These are phyloP conservation scores for Chiridota heheva DNA, from an alignment of 35 echinoderm and acorn worm genomes.

Conservation along the genomic window DNA sequence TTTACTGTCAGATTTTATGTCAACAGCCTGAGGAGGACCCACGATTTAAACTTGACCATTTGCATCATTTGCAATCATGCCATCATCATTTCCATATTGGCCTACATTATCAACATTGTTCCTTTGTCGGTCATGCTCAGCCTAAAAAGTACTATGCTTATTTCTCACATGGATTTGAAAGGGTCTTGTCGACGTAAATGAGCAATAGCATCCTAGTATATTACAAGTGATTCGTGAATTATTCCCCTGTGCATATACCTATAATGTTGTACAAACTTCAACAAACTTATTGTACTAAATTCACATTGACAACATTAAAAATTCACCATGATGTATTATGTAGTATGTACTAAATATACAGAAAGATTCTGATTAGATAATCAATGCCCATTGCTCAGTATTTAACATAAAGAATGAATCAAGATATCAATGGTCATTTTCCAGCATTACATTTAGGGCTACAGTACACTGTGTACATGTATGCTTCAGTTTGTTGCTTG, in stretches of 20 bases:
- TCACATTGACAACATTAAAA: neutral
- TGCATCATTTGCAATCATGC: neutral
- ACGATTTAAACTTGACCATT: neutral
- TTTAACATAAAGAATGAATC: too few species aligned
- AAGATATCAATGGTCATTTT: too few species aligned
- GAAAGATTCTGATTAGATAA: too few species aligned
- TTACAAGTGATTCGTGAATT: neutral
- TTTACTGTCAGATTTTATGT: neutral
- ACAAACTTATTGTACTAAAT: neutral
- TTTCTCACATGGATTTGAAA: neutral
- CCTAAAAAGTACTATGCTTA: neutral
- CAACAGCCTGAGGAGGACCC: neutral
- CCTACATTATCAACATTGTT: neutral
- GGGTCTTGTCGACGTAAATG: neutral
- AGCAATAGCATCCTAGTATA: neutral
- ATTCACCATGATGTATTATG: too few species aligned
- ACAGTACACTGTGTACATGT: too few species aligned
- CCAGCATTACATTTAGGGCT: too few species aligned
- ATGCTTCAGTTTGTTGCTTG: too few species aligned
- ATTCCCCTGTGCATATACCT: slow-evolving; percentile 3
- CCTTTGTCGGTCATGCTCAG: neutral
- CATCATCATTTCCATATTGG: neutral
- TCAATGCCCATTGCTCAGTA: too few species aligned
- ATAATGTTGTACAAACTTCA: slow-evolving; percentile 13
- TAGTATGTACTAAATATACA: too few species aligned